Conservation (phyloP, 64 coral and sea anemone species). For the Pocillopora damicornis region DNA sequence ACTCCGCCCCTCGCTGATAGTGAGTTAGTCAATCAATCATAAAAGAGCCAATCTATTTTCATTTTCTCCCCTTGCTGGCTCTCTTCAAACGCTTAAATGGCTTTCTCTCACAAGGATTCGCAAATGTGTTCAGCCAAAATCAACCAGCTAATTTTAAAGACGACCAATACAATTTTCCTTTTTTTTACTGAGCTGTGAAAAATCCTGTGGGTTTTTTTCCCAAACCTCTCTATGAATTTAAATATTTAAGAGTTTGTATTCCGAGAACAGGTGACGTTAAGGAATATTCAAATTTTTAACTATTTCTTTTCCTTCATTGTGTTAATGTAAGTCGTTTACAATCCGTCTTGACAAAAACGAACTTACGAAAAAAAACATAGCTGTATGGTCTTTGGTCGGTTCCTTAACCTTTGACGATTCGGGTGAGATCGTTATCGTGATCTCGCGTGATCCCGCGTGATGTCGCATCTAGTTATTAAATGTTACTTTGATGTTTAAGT, state of each 20-base stretch:
- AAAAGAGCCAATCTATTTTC: neutral
- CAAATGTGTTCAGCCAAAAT: too few relatives aligned
- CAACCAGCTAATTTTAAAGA: too few relatives aligned
- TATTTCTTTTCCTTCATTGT: neutral
- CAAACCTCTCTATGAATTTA: neutral
- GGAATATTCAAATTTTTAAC: neutral
- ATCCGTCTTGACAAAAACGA: neutral
- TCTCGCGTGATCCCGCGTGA: neutral
- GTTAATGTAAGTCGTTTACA: neutral
- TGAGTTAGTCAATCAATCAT: neutral
- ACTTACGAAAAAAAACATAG: neutral
- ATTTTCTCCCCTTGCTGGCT: neutral
- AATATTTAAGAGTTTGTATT: neutral
- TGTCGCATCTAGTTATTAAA: neutral
- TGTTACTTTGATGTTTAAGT: neutral
- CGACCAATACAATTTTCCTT: neutral
- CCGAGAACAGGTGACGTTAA: neutral
- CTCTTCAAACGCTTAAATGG: neutral
- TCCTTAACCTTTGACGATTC: neutral
- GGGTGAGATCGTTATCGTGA: neutral
- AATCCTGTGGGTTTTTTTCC: neutral
- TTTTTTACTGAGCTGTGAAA: neutral
- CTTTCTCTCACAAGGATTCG: neutral
- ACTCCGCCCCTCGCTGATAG: neutral
- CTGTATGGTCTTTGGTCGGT: neutral